Percentiles rank a stretch among this genome's conserved stretches.
These are phyloP conservation scores for Stenchaetothrips biformis DNA, from an alignment of 2,888 invertebrate species.

Conservation along the genomic window DNA sequence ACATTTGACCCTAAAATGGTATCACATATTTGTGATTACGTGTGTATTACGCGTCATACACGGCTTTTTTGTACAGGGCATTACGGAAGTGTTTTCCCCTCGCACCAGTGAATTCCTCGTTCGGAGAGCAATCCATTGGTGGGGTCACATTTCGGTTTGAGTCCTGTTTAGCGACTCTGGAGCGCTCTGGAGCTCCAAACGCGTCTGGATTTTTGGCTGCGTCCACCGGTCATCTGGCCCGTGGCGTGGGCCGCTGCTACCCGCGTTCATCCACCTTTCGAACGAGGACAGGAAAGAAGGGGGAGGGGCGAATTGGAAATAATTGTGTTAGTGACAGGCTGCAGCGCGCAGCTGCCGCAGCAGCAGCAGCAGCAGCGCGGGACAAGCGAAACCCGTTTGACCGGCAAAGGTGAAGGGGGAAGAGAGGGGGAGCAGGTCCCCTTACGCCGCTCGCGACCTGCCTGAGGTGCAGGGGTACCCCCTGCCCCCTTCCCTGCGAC, in stretches of 20 bases:
- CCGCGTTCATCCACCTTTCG: slow-evolving; percentile 2
- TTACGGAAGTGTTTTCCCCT: no score
- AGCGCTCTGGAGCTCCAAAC: no score
- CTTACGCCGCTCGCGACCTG: neutral
- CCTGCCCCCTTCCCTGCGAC: neutral
- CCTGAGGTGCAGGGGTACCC: neutral
- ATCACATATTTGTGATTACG: no score
- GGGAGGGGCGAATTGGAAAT: slow-evolving; percentile 1
- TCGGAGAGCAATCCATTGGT: no score
- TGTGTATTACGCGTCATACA: no score
- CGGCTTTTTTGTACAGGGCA: no score
- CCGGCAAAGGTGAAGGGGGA: neutral
- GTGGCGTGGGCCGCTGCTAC: neutral
- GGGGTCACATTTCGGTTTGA: no score
- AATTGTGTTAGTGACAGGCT: slow-evolving; percentile 23
- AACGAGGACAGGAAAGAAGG: neutral
- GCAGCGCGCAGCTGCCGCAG: neutral
- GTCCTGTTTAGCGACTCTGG: no score
- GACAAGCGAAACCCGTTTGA: slow-evolving; percentile 14
- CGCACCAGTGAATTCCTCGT: no score
- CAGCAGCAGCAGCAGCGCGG: neutral
- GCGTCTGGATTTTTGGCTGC: no score
- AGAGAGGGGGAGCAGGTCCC: neutral
- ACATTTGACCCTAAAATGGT: no score
- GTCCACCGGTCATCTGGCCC: no score